A percentile compares a stretch with the other conserved stretches of the same genome.
Evolutionary conservation across 30 jellyfish, hydroid and myxozoan species (phyloP).

Genomic region (Morbakka virulenta): DNA sequence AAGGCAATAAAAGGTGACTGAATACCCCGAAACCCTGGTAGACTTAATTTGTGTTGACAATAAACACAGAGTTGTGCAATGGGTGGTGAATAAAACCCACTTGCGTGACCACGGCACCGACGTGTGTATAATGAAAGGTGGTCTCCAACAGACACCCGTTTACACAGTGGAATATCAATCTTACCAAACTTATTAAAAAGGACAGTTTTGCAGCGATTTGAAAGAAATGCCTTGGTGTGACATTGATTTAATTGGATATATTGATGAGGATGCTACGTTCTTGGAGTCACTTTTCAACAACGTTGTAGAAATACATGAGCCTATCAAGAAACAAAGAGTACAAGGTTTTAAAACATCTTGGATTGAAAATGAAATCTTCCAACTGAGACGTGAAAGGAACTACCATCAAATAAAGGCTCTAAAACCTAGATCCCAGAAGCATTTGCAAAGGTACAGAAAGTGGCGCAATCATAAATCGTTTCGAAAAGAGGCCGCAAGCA

Average conservation of each 20-base stretch:
- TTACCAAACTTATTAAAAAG: conserved; percentile 18
- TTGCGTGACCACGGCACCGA: conserved; percentile 54
- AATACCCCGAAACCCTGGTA: too few relatives aligned
- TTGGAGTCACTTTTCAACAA: conserved; percentile 38
- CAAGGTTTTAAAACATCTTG: conserved; percentile 48
- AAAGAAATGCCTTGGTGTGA: conserved; percentile 46
- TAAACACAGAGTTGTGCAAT: conserved; percentile 44
- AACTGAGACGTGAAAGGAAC: conserved; percentile 43
- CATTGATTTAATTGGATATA: conserved; percentile 11
- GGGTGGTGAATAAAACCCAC: conserved; percentile 26
- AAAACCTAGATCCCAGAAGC: conserved; percentile 15
- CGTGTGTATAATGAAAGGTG: conserved; percentile 23
- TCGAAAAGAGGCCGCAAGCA: conserved; percentile 42
- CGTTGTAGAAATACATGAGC: conserved; percentile 42
- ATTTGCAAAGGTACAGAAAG: conserved; percentile 32
- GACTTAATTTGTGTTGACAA: too few relatives aligned
- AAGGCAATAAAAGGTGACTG: too few relatives aligned
- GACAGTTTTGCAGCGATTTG: conserved; percentile 33
- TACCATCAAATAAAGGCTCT: conserved; percentile 41
- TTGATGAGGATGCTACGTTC: conserved; percentile 24
- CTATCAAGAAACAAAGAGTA: conserved; percentile 31
- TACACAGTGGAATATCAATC: conserved; percentile 29
- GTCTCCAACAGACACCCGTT: conserved; percentile 17
- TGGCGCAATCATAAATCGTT: conserved; percentile 37
- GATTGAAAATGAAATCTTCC: conserved; percentile 17